Percentiles rank a stretch among this genome's conserved stretches.
phyloP scores from a whole-genome alignment of 92 coral and sea anemone species.

The Actinostola sp. region DNA sequence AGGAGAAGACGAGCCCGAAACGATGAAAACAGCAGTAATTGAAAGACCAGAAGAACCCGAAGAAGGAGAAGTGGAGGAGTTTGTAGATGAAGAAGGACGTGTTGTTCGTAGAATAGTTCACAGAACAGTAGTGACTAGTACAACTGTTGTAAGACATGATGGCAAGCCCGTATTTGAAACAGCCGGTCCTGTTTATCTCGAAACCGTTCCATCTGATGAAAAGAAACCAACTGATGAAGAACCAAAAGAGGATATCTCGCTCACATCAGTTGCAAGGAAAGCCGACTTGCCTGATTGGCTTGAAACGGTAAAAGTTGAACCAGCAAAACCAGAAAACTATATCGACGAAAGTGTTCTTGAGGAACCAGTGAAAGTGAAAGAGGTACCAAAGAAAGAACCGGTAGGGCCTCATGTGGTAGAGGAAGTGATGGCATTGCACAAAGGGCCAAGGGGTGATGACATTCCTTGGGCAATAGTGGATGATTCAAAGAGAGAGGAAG shows the following conservation, averaged over 20 bases:
- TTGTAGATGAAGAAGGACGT: slow-evolving; percentile 65
- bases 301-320: slow-evolving; percentile 30
- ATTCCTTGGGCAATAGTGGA: slow-evolving; percentile 9
- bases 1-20: slow-evolving; percentile 8
- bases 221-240: not conserved
- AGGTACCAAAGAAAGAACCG: not conserved
- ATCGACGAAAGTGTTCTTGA: slow-evolving; percentile 19
- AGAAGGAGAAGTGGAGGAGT: slow-evolving; percentile 57
- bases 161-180: slow-evolving; percentile 11
- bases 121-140: slow-evolving; percentile 38
- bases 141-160: slow-evolving; percentile 8
- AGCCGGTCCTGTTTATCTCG: slow-evolving; percentile 36
- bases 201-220: slow-evolving; percentile 13
- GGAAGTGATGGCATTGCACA: slow-evolving; percentile 5
- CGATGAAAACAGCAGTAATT: too few species aligned
- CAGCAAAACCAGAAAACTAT: slow-evolving; percentile 21
- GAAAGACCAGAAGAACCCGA: slow-evolving; percentile 4
- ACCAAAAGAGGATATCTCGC: too few species aligned
- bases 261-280: too few species aligned
- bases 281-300: slow-evolving; percentile 38
- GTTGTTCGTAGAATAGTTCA: slow-evolving; percentile 62
- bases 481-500: slow-evolving; percentile 13
- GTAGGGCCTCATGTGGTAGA: slow-evolving; percentile 34
- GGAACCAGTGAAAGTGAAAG: slow-evolving; percentile 6
- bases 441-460: not conserved